Evolutionary conservation across 2,113 vertebrate species (phyloP), one percentile per base, ranked within the genome.

Genomic region (Antigone vipio): DNA sequence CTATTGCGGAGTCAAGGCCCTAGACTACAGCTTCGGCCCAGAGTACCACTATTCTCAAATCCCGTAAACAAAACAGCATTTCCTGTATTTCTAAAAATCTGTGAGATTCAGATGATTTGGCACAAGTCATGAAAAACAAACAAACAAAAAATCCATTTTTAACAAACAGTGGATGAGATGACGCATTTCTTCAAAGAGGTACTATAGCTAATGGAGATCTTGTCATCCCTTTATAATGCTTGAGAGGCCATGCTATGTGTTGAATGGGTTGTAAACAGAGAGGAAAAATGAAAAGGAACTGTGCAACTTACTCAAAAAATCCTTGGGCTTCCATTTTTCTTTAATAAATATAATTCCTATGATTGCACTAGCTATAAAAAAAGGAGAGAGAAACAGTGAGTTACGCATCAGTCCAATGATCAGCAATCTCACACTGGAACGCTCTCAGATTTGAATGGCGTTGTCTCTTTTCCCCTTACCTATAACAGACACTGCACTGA

Each of bases 291-390:
- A 89, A 89, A 60, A 74, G 22, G 12, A 24, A 53, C 11, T 12
- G 35, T 24, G 35, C 14, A 67, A 99, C 99, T 99, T 98, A 99
- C 99, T 99, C 95, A 99, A 95, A 95, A 99, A 99, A 38, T 99
- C 99, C 94, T 98, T 99, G 15, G 98, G 98, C 94, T 99, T 99
- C 96, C 98, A 99, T 94, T 99, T 99, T 95, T 99, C 99, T 67
- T 99, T 98, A 95, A 99, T 98, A 95, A 99, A 99, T 97, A 99
- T 98, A 91, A 99, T 98, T 82, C 99, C 99, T 94, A 99, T 98
- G 95, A 99, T 99, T 95, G 99, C 99, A 73, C 99, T 99, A 7
- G 99, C 99, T 99, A 93, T 76, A 60, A 93, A 62, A 96, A 80
- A 63, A 94, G 15, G 67, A 10, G 44, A 60, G 22, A 59, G 29